Evolutionary conservation across 2,113 vertebrate species (phyloP).

Genomic region (Corydoras sp.): DNA sequence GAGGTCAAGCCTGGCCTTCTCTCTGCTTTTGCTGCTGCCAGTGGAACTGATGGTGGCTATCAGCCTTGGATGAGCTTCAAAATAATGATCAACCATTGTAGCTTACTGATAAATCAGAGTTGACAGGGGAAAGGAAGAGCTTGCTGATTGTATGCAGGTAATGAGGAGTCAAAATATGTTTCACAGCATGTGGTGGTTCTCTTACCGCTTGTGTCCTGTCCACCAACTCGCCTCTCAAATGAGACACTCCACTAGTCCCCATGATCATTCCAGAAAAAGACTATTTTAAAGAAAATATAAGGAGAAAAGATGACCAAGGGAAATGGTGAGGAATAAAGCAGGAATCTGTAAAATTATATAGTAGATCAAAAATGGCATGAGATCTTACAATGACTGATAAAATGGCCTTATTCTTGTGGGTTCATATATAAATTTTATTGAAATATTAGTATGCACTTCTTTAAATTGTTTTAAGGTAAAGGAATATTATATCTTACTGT

Average conservation of each 20-base stretch:
- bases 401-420: too few relatives aligned
- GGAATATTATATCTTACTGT: too few relatives aligned
- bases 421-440: too few relatives aligned
- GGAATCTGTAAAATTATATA: not conserved
- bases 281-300: not conserved
- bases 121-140: conserved; percentile 26
- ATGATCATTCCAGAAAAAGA: conserved; percentile 5
- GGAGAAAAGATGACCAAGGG: not conserved
- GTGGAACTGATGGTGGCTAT: conserved; percentile 39
- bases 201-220: conserved; percentile 17
- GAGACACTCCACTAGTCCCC: conserved; percentile 7
- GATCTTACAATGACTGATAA: too few relatives aligned
- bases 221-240: conserved; percentile 14
- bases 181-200: conserved; percentile 1
- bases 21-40: conserved; percentile 23
- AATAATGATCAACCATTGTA: conserved; percentile 41
- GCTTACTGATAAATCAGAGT: conserved; percentile 40
- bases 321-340: not conserved
- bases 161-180: conserved; percentile 31
- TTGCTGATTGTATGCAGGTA: conserved; percentile 29
- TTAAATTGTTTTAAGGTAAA: too few relatives aligned
- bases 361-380: too few relatives aligned
- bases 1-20: conserved; percentile 19
- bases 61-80: conserved; percentile 19
- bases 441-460: too few relatives aligned